Base-by-base conservation (phyloP, 2,797 vertebrate species). In the Chaunax sp. region DNA sequence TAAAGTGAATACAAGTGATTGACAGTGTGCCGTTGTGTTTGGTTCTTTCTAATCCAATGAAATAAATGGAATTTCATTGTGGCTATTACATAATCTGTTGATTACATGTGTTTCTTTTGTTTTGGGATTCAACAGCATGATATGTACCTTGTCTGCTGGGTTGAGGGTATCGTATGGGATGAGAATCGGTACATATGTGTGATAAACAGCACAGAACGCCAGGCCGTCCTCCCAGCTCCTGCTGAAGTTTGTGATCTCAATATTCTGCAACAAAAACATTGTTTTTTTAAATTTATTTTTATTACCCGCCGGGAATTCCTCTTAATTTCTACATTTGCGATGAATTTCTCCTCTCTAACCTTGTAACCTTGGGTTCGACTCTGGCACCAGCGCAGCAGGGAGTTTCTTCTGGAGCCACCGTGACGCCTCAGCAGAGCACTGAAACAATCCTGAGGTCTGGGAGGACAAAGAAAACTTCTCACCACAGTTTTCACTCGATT, bases 201-300 rank as follows among this genome's bases (percentile, higher is more conserved):
- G 94, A 69, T 91, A 93, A 33, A 95, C 60, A 0, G 94, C 93
- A 50, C 94, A 95, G 75, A 95, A 93, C 0, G 94, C 94, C 87
- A 95, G 79, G 41, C 94, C 94, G 9, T 95, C 94, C 49, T 92
- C 93, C 94, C 94, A 95, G 80, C 94, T 94, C 85, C 88, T 93
- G 80, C 94, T 95, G 88, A 95, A 95, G 84, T 95, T 95, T 33
- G 94, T 95, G 68, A 95, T 94, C 15, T 94, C 94, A 81, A 95
- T 93, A 57, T 94, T 87, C 94, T 95, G 89, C 55, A 38, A 65
- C 30, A 79, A 68, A 78, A 53, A n/a, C 54, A 1, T 72, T n/a
- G n/a, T n/a, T n/a, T n/a, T n/a, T n/a, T n/a, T n/a, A n/a, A n/a
- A n/a, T n/a, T n/a, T n/a, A n/a, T n/a, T n/a, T n/a, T n/a, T n/a